These are phyloP conservation scores for Clarias pachynema DNA, from an alignment of 2,797 vertebrate species.

Conservation along the genomic window DNA sequence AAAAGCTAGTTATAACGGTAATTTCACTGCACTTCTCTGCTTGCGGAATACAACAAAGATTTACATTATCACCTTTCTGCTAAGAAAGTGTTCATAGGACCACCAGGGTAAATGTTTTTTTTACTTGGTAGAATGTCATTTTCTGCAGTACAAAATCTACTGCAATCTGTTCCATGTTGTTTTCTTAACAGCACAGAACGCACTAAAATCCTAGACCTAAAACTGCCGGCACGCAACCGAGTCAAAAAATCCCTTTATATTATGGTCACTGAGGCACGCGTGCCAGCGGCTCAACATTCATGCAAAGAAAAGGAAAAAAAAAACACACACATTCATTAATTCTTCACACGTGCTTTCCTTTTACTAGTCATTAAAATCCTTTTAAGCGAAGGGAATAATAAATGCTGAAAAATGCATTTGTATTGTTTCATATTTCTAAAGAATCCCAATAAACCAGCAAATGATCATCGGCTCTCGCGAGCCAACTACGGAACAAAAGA, in stretches of 20 bases:
- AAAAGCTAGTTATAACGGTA: neutral
- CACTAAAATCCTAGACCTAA: neutral
- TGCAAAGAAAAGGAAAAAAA: neutral
- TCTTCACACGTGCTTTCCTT: conserved; percentile 5
- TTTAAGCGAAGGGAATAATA: neutral
- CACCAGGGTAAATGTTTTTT: neutral
- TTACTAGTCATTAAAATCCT: neutral
- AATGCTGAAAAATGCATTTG: neutral
- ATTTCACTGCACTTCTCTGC: neutral
- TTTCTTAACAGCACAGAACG: neutral
- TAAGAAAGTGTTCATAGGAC: no score
- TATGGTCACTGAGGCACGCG: neutral
- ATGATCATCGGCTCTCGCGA: neutral
- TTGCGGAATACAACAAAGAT: neutral
- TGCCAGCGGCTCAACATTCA: neutral
- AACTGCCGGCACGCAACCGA: neutral
- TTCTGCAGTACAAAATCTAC: neutral
- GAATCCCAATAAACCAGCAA: conserved; percentile 6
- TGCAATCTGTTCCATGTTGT: neutral
- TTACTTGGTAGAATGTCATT: neutral
- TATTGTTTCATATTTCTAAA: conserved; percentile 16
- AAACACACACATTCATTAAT: neutral
- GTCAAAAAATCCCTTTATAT: neutral
- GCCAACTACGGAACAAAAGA: neutral
- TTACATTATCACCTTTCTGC: neutral